phyloP scores from a whole-genome alignment of 2,888 invertebrate species.

The Ceriagrion tenellum region DNA sequence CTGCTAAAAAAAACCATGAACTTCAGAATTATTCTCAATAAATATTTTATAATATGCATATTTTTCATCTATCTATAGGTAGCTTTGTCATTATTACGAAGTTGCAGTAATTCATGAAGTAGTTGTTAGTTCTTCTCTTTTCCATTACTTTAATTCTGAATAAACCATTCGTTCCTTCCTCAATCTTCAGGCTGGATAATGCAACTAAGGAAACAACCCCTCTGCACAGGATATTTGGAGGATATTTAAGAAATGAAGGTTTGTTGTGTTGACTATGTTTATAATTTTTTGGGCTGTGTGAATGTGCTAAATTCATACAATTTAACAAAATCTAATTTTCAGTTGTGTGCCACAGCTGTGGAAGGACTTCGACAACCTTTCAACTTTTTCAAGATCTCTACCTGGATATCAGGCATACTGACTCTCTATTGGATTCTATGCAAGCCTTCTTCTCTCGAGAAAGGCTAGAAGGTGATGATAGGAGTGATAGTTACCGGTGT shows the following conservation, averaged over 20 bases:
- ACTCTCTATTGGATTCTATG: constrained; percentile 92
- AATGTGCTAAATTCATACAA: not conserved
- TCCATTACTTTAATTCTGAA: too few species aligned
- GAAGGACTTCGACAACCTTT: constrained; percentile 95
- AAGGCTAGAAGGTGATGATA: constrained; percentile 88
- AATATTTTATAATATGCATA: too few species aligned
- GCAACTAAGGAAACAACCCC: constrained; percentile 97
- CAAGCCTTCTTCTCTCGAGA: constrained; percentile 94
- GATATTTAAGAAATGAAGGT: constrained; percentile 92
- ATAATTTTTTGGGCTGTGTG: not conserved
- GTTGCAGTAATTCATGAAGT: too few species aligned
- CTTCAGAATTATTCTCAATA: too few species aligned
- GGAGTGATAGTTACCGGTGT: constrained; percentile 89
- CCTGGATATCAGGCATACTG: constrained; percentile 93
- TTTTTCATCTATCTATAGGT: too few species aligned
- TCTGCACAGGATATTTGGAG: constrained; percentile 96
- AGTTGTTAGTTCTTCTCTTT: too few species aligned
- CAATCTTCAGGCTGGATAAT: constrained; percentile 84
- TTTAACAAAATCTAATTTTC: constrained; percentile 75
- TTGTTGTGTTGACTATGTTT: constrained; percentile 68
- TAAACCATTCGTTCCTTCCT: not conserved
- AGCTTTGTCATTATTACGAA: too few species aligned
- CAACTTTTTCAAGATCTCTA: constrained; percentile 97
- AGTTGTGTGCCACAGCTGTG: constrained; percentile 93
- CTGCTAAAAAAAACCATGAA: too few species aligned